Conservation (phyloP, 2,797 vertebrate species). For the Ptychadena robeensis region DNA sequence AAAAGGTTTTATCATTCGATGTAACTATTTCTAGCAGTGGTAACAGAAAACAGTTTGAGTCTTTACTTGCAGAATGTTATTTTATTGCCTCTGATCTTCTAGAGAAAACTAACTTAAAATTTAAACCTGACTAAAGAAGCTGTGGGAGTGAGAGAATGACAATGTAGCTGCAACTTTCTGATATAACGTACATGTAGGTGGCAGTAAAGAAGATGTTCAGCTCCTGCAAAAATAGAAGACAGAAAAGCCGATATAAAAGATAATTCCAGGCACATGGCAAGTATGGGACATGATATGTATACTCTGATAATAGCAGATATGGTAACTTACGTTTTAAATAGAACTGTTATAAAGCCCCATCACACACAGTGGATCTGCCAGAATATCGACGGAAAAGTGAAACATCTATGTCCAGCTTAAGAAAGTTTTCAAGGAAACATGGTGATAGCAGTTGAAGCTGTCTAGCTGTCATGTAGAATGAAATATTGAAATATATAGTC, state of each 20-base stretch:
- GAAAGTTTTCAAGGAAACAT: no score
- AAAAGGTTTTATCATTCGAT: background rate
- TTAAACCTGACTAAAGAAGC: background rate
- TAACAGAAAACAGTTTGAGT: background rate
- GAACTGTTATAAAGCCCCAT: no score
- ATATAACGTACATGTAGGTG: background rate
- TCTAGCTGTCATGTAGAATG: no score
- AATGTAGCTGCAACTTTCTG: background rate
- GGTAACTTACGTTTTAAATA: no score
- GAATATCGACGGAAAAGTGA: no score
- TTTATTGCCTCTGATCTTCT: slow-evolving; percentile 5
- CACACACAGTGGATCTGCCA: no score
- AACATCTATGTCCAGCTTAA: no score
- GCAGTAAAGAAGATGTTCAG: background rate
- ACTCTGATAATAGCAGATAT: no score
- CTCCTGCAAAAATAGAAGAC: background rate
- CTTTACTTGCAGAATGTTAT: background rate
- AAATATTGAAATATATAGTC: no score
- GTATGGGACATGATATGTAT: no score
- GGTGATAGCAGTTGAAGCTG: no score
- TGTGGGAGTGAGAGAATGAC: background rate
- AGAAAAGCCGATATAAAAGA: background rate
- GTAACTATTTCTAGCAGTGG: background rate
- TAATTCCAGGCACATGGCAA: background rate
- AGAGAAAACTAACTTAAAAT: background rate